Base-by-base conservation (phyloP, 2,888 invertebrate species). In the Oeneis ivallda region DNA sequence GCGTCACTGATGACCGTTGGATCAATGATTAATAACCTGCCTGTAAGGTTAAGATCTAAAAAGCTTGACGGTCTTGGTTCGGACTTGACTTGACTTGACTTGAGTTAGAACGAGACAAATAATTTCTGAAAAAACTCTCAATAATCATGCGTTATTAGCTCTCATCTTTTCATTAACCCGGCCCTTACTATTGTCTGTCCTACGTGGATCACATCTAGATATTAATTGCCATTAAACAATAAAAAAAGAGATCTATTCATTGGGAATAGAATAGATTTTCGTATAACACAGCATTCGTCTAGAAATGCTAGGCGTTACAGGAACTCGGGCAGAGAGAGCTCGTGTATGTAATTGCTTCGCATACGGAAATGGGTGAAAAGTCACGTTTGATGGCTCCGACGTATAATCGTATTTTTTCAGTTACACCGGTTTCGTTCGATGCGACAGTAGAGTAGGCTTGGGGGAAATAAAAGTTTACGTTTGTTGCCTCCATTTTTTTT, bases 311-410 rank as follows among this genome's bases (percentile, higher is more conserved):
- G 47, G 71, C 67, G 72, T 75, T 70, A 67, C 71, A 75, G 73
- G 74, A 71, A 73, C 64, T 67, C 53, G 47, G 52, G 39, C 43
- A 68, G 57, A 61, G 72, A 74, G 74, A 73, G 75, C 75, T 74
- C 70, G 72, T 73, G 76, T 75, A 74, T 76, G 79, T 87, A 82
- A 86, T 88, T 87, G 82, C 80, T 83, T 79, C 76, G 78, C 76
- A 82, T 85, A 84, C 76, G 80, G 78, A 79, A 81, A 79, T 78
- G 76, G 79, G 76, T 76, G 72, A 76, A 82, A 79, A 79, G 77
- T 78, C 81, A 77, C 78, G 81, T 83, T 71, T 68, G 71, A 71
- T 71, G 75, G 75, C 43, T 76, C 72, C 72, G 64, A 71, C 49
- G 49, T 73, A 75, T 78, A 79, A 81, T 82, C 74, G 72, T 70